Evolutionary conservation across 2,888 invertebrate species (phyloP).

Genomic region (Gerris lacustris): DNA sequence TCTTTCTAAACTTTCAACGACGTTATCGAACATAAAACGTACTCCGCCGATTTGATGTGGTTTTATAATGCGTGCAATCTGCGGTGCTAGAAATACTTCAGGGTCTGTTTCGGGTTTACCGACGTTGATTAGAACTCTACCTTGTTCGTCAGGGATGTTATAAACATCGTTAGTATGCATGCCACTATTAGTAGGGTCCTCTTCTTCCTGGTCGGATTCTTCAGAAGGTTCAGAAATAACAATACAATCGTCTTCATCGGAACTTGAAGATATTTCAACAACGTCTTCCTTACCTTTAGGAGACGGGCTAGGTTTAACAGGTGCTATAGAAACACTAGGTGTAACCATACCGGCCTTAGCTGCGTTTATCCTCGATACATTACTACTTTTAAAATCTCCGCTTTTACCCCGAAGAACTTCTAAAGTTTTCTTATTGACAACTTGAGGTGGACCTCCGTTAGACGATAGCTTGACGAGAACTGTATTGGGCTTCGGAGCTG

Average conservation of each 20-base stretch:
- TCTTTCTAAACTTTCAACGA: conserved; percentile 82
- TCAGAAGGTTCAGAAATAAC: conserved; percentile 72
- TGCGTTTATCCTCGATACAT: conserved; percentile 22
- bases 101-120: conserved; percentile 83
- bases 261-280: conserved; percentile 62
- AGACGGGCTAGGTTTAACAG: conserved; percentile 34
- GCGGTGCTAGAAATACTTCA: conserved; percentile 83
- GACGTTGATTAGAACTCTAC: conserved; percentile 82
- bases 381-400: neutral
- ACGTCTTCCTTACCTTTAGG: conserved; percentile 40
- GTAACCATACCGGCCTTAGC: conserved; percentile 39
- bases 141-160: conserved; percentile 81
- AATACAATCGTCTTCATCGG: conserved; percentile 75
- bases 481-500: conserved; percentile 29
- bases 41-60: conserved; percentile 95
- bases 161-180: conserved; percentile 86
- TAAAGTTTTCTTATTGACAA: conserved; percentile 31
- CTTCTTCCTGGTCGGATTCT: conserved; percentile 64
- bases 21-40: conserved; percentile 89
- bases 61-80: conserved; percentile 80
- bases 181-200: conserved; percentile 82
- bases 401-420: conserved; percentile 33
- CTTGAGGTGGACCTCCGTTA: conserved; percentile 30
- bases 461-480: conserved; percentile 32
- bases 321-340: conserved; percentile 42